Percentiles rank a stretch among this genome's conserved stretches.
Conservation (phyloP, 2,113 vertebrate species). For the Hippocampus barbouri region DNA sequence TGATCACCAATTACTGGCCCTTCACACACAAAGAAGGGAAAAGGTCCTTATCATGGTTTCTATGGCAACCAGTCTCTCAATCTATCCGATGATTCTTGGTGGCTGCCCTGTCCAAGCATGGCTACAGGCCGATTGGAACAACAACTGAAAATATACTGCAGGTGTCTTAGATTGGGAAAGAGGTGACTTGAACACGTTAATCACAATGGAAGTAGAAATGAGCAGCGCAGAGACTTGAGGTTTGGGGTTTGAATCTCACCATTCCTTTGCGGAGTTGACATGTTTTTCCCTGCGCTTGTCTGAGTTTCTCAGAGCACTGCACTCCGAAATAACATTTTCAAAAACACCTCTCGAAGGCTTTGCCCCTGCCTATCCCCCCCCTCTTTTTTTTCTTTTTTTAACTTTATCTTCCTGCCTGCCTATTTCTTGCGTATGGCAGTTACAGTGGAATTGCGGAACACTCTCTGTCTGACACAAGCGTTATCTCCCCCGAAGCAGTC, state of each 20-base stretch:
- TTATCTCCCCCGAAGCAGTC: conserved; percentile 52
- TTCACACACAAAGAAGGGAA: conserved; percentile 12
- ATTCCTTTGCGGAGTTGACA: neutral
- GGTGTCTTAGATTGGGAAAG: neutral
- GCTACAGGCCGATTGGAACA: conserved; percentile 20
- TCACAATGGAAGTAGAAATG: neutral
- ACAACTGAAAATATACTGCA: conserved; percentile 21
- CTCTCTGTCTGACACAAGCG: conserved; percentile 48
- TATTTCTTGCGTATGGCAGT: conserved; percentile 40
- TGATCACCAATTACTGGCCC: conserved; percentile 62
- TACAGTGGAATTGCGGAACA: conserved; percentile 51
- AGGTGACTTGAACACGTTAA: neutral
- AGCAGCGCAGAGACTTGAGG: neutral
- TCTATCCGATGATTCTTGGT: conserved; percentile 46
- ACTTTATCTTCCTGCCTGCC: conserved; percentile 27
- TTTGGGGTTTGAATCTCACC: neutral
- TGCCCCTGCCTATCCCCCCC: neutral
- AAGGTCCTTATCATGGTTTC: conserved; percentile 33
- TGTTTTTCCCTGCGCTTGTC: neutral
- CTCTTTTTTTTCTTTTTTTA: neutral
- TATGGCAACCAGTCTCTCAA: conserved; percentile 59
- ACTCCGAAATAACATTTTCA: neutral
- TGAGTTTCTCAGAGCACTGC: neutral
- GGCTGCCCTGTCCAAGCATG: conserved; percentile 28
- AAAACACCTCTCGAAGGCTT: neutral